Evolutionary conservation across 2,888 invertebrate genomes (phyloP), one percentile per base, ranked within the genome.

Genomic region (Noctua fimbriata): DNA sequence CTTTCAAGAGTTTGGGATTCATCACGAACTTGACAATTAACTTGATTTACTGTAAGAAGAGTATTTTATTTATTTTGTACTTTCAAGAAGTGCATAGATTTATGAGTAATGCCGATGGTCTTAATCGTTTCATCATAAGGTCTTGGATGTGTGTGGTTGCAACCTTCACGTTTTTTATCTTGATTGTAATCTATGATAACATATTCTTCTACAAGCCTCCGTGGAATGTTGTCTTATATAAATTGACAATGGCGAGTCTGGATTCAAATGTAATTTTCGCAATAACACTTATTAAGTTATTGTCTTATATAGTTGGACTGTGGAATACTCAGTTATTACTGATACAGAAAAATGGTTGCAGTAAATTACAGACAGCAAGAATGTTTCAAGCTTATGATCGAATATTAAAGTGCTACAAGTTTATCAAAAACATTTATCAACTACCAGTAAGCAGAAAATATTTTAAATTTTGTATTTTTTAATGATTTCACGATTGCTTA

Each of bases 311-410:
- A 73, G 7, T 36, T 65, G 1, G n/a, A 24, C 36, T 65, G 6
- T 73, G 73, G 73, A 73, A 73, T 73, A 49, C 7, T 21, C 24
- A 73, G n/a, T 16, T 76, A 6, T 47, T 47, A 73, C 21, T 58
- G 58, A 1, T 60, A 10, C 16, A 2, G 21, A 73, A 49, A 2
- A 36, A 73, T 36, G 47, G n/a, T 2, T 47, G 73, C 44, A 36
- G 6, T 72, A 72, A 73, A 32, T 2, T 60, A 21, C 18, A 76
- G n/a, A 36, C 6, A 0, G 1, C 0, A 2, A 60, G 6, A 76
- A 47, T 76, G 47, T 73, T 60, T 47, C 44, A 60, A 10, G 6
- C 60, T 49, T 76, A 32, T 47, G 21, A 49, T 0, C 47, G n/a
- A 49, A 76, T 76, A 36, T 49, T 49, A 49, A 49, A 49, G 49